Evolutionary conservation across 2,797 vertebrate species (phyloP), one percentile per base, ranked within the genome.

Genomic region (Myotis planiceps): DNA sequence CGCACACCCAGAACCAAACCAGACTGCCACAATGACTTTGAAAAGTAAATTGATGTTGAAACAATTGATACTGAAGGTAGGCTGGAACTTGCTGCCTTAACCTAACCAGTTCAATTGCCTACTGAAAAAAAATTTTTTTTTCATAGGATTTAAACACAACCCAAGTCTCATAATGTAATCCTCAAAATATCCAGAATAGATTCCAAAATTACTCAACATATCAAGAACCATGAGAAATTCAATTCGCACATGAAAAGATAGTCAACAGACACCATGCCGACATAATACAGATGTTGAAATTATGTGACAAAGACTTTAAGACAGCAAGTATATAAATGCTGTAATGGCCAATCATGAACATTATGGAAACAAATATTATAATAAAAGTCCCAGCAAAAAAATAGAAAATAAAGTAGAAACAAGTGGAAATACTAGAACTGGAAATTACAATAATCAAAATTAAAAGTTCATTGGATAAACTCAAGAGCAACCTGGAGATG

Each of bases 191-290:
- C 58, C 58, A 79, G 42, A 42, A 72, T 10, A 87, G 29, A 84
- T 94, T 96, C 85, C 88, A 92, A 83, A 83, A 92, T 90, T 37
- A 88, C 58, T 95, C 71, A 80, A 87, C 19, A 65, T 85, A 90
- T 13, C 14, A 89, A 91, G 42, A 86, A 85, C 83, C 80, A 85
- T 53, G 53, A 86, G 68, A 95, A 90, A 74, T 79, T 95, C 65
- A 74, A 69, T 72, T 92, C 9, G 0, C 23, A 80, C 9, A 92
- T 66, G 37, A 92, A 78, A 94, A 87, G 25, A 74, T 0, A 85
- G 32, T 93, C 83, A 88, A 82, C n/a, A 93, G 42, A 84, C 19
- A 14, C 34, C 47, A 60, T 25, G 45, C 12, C 1, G 6, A 58
- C 78, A 71, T 23, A 23, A 83, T 34, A 71, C 45, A 85, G 58